Conservation (phyloP, 2,113 vertebrate genomes). For the Sylvietta virens region DNA sequence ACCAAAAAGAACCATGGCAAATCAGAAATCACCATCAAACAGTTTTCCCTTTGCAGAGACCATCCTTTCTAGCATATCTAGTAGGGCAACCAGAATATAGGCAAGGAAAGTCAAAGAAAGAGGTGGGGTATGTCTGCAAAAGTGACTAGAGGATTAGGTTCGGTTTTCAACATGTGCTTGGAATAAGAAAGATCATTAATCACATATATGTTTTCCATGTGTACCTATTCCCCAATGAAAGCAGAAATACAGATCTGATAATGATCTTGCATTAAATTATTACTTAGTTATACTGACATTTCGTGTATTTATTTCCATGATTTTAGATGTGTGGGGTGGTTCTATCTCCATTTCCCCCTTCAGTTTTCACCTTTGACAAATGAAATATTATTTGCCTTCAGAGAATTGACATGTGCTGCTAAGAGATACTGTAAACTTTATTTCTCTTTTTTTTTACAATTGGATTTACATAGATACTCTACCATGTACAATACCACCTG, state of each 20-base stretch:
- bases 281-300: neutral
- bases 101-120: neutral
- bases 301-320: neutral
- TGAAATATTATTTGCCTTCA: neutral
- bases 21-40: neutral
- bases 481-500: accelerated
- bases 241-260: neutral
- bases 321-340: neutral
- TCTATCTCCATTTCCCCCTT: neutral
- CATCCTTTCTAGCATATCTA: neutral
- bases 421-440: neutral
- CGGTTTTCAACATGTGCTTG: neutral
- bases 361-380: neutral
- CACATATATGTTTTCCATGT: neutral
- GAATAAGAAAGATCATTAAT: neutral
- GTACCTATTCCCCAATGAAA: neutral
- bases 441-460: neutral
- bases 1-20: neutral
- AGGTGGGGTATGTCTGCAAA: neutral
- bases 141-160: neutral
- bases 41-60: neutral
- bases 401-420: neutral
- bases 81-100: neutral
- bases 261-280: neutral
- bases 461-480: neutral